Evolutionary conservation across 2,888 invertebrate genomes (phyloP), one percentile per base, ranked within the genome.

Genomic region (Agriopis aurantiaria): DNA sequence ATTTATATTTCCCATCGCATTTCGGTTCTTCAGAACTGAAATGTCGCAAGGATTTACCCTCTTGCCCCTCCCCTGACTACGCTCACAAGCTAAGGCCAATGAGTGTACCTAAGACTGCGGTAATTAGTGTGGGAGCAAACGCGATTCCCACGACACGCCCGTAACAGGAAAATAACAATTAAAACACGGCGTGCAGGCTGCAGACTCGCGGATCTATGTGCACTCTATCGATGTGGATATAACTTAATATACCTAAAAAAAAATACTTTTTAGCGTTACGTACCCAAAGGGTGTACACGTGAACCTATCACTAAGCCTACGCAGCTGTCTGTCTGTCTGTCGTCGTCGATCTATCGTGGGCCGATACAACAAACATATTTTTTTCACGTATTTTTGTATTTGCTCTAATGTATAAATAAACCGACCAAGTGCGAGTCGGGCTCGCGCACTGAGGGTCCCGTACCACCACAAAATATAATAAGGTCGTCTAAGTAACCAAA

Each of bases 61-160:
- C 11, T 1, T 4, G 41, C 52, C 65, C 51, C 51, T 23, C 7
- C 40, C 55, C 59, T 69, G 43, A 51, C 0, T 65, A 61, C 65
- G 51, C 23, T 33, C 23, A 65, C 56, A 41, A 48, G 77, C 78
- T 80, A 80, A 85, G 82, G 83, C 80, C 85, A 83, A 83, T 82
- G 81, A 86, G 85, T 83, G 78, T 84, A 83, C 57, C 40, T 84
- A 84, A 85, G 87, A 83, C 82, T 80, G 78, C 68, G 70, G 82
- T 88, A 91, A 92, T 91, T 89, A 90, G 87, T 91, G 92, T 93
- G 92, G 91, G 92, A 92, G 87, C 81, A 81, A 76, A 74, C 76
- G 79, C 72, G 75, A 83, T 91, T 92, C 92, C 86, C 93, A 92
- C 91, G 91, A 83, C 82, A 81, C 78, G 81, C 77, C 84, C 85